Conservation (phyloP, 2,113 vertebrate species). For the Tychaedon coryphoeus region DNA sequence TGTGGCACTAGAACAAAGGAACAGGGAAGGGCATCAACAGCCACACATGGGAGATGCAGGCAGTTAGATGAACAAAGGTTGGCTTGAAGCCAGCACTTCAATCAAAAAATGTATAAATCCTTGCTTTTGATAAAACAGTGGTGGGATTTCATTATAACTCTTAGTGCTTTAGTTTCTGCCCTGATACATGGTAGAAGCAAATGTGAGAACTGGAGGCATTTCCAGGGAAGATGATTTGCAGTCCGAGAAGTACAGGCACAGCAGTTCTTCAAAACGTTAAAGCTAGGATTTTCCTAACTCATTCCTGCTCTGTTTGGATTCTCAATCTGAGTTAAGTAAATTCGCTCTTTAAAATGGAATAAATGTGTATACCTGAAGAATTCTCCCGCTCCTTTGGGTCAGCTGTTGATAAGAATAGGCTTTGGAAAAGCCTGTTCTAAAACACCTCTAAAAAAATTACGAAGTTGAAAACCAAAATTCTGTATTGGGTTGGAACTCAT, state of each 20-base stretch:
- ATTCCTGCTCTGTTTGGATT: background rate
- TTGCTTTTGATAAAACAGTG: background rate
- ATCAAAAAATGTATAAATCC: background rate
- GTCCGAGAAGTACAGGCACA: background rate
- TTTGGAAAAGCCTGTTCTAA: background rate
- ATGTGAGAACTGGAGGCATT: background rate
- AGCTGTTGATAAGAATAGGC: background rate
- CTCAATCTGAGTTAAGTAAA: background rate
- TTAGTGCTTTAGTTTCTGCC: background rate
- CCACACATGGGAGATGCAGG: background rate
- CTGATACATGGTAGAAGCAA: background rate
- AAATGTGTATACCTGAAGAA: background rate
- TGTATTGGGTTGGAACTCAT: background rate
- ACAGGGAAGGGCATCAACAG: fast-evolving
- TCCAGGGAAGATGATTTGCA: background rate
- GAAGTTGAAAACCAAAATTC: background rate
- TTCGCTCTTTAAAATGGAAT: background rate
- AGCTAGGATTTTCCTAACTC: background rate
- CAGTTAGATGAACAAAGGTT: background rate
- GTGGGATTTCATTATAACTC: background rate
- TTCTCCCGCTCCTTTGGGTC: background rate
- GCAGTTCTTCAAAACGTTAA: background rate
- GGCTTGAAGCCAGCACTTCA: background rate
- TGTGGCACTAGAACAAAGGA: background rate
- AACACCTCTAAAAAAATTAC: background rate